Evolutionary conservation across 2,797 vertebrate species (phyloP).

Genomic region (Podargus strigoides): DNA sequence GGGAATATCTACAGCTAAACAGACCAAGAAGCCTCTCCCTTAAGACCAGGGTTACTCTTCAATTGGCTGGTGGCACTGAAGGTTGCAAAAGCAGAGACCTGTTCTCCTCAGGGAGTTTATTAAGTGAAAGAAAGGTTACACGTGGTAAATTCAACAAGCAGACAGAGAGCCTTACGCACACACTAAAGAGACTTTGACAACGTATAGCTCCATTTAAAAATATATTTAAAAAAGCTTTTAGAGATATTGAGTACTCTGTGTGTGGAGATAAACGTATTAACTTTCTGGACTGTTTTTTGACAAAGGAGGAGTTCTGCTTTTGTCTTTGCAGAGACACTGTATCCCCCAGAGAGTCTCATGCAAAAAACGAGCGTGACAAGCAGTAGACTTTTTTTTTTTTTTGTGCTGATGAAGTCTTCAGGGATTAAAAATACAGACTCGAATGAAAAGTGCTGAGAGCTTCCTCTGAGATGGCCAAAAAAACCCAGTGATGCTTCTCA

Average conservation of each 20-base stretch:
- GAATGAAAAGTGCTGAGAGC: background rate
- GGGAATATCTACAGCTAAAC: background rate
- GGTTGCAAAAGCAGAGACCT: background rate
- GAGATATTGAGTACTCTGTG: background rate
- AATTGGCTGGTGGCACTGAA: background rate
- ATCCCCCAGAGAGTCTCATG: background rate
- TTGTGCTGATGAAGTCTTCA: background rate
- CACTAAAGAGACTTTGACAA: background rate
- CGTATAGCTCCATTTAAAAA: background rate
- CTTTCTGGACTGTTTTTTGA: background rate
- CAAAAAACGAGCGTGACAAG: background rate
- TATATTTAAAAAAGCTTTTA: background rate
- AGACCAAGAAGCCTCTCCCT: background rate
- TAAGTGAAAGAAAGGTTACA: background rate
- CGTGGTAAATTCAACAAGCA: background rate
- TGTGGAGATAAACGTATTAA: constrained; percentile 24
- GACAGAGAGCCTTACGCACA: background rate
- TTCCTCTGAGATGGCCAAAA: background rate
- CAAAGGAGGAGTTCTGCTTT: background rate
- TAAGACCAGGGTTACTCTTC: background rate
- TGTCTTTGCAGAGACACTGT: background rate
- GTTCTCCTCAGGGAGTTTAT: background rate
- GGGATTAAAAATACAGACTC: constrained; percentile 14
- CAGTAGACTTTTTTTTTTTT: background rate
- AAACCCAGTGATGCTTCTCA: background rate